Percentiles rank a stretch among this genome's conserved stretches.
Evolutionary conservation across 2,888 invertebrate species (phyloP).

Genomic region (Caenorhabditis panamensis): DNA sequence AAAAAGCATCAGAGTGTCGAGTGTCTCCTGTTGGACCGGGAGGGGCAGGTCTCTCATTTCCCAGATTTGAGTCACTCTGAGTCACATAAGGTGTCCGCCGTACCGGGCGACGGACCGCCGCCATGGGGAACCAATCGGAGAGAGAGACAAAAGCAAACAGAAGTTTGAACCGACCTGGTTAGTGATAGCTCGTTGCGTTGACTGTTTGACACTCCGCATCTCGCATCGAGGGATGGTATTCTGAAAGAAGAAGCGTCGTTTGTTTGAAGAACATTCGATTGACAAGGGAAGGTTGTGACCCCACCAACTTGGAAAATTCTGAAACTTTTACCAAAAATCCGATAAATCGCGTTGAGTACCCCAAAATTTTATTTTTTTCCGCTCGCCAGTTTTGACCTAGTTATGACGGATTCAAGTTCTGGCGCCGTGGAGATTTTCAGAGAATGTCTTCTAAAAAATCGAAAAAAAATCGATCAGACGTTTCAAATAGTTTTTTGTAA

Average conservation of each 20-base stretch:
- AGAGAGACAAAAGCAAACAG: constrained; percentile 10
- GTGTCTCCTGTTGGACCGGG: not conserved
- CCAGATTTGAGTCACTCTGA: constrained; percentile 37
- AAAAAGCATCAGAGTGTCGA: constrained; percentile 23
- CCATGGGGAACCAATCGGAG: not conserved
- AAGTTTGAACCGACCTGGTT: constrained; percentile 38
- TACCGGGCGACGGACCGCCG: constrained; percentile 6
- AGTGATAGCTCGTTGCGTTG: constrained; percentile 59
- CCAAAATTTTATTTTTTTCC: too few relatives aligned
- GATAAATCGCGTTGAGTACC: too few relatives aligned
- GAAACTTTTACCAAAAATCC: too few relatives aligned
- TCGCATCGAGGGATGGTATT: constrained; percentile 48
- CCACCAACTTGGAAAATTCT: too few relatives aligned
- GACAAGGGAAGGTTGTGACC: too few relatives aligned
- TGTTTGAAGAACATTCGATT: constrained; percentile 35
- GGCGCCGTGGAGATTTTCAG: too few relatives aligned
- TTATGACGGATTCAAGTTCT: too few relatives aligned
- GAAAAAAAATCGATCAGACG: too few relatives aligned
- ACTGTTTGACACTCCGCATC: constrained; percentile 57
- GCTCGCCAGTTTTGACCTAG: too few relatives aligned
- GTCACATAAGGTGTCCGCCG: constrained; percentile 22
- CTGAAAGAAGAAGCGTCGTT: constrained; percentile 41
- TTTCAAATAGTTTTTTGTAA: too few relatives aligned
- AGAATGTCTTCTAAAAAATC: too few relatives aligned
- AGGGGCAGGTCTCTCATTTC: not conserved